Conservation (phyloP, 2,888 invertebrate genomes). For the Dendrolimus pini region DNA sequence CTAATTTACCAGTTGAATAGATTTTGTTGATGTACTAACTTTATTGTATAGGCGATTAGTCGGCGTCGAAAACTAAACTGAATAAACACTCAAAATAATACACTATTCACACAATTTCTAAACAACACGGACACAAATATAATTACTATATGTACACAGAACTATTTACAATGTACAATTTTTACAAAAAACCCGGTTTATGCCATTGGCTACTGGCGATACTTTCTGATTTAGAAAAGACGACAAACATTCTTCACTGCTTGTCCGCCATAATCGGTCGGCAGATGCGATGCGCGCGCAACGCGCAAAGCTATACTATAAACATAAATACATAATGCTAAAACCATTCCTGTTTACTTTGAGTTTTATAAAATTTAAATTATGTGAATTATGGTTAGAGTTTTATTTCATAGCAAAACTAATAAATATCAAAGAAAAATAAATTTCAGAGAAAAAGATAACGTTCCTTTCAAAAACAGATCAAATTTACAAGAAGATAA, state of each 20-base stretch:
- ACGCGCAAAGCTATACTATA: constrained; percentile 70
- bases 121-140: constrained; percentile 80
- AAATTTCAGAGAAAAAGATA: no score
- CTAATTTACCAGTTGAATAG: constrained; percentile 38
- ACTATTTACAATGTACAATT: constrained; percentile 85
- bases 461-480: no score
- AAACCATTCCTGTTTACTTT: constrained; percentile 11
- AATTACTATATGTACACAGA: constrained; percentile 84
- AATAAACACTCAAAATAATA: constrained; percentile 77
- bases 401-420: no score
- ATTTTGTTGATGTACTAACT: constrained; percentile 65
- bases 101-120: constrained; percentile 78
- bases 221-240: constrained; percentile 76
- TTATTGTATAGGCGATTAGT: constrained; percentile 56
- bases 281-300: constrained; percentile 75
- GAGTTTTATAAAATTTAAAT: no score
- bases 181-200: constrained; percentile 79
- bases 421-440: no score
- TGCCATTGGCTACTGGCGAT: constrained; percentile 82
- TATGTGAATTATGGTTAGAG: no score
- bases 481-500: no score
- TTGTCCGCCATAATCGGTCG: constrained; percentile 75
- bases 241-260: constrained; percentile 72
- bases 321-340: constrained; percentile 51
- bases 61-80: constrained; percentile 79